Base-by-base conservation (phyloP, 2,113 vertebrate species). In the Urocolius indicus region DNA sequence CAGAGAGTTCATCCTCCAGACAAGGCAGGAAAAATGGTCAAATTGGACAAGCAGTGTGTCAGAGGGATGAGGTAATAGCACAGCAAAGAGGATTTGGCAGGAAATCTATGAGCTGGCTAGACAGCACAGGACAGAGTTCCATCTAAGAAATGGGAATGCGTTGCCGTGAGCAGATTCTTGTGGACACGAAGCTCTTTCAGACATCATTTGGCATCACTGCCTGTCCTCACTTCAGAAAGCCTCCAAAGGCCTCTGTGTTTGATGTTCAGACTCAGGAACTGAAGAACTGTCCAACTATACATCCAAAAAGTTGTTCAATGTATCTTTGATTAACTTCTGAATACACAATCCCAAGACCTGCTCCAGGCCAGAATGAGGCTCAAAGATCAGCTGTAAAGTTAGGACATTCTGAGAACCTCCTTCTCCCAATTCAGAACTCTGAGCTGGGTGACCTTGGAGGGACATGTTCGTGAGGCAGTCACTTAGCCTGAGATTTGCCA, bases 1-100 rank as follows among this genome's bases (percentile, higher is more conserved):
- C 16, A 0, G 72, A 81, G 73, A 34, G 13, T 77, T 92, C 92
- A 88, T 7, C 67, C 27, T 93, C 67, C 75, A 93, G 90, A 94
- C 54, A 61, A 71, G 59, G 57, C 51, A 71, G 72, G 75, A 80
- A 57, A 81, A 67, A 67, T 75, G 79, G 90, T 92, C 68, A 46
- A 61, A 81, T 65, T 81, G 93, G 83, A 90, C 65, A 86, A 95
- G 66, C 1, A 2, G 59, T 83, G 74, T 89, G 79, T 94, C 66
- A 22, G 88, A 96, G 79, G 68, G 90, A 95, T 97, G 95, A 97
- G 94, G 94, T 96, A 96, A 95, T 96, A 96, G 92, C 95, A 92
- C 82, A 90, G 73, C 79, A 49, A 92, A 65, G 72, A 90, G 94
- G 57, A 86, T 75, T 96, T 96, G 95, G 94, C 96, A 96, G 96